These are phyloP conservation scores for Achlya flavicornis DNA, from an alignment of 2,888 invertebrate genomes.

Conservation along the genomic window DNA sequence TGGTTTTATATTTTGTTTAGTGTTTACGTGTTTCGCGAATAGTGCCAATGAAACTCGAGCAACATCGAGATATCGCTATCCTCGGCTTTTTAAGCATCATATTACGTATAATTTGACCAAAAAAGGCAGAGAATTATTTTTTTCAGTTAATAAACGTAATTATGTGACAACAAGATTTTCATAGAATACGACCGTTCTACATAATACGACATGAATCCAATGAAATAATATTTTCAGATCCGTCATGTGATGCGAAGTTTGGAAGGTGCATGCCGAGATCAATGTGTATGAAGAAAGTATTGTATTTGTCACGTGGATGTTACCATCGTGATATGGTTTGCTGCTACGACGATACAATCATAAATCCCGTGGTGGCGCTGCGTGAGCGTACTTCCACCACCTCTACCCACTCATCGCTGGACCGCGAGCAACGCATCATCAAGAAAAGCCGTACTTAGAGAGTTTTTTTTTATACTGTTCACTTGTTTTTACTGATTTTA, in stretches of 20 bases:
- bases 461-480: background rate
- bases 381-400: background rate
- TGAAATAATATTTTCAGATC: constrained; percentile 45
- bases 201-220: background rate
- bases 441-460: background rate
- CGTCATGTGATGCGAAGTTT: constrained; percentile 48
- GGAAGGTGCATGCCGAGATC: constrained; percentile 56
- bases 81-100: constrained; percentile 42
- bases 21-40: constrained; percentile 14
- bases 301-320: constrained; percentile 59
- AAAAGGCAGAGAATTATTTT: constrained; percentile 50
- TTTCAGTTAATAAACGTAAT: constrained; percentile 51
- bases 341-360: constrained; percentile 54
- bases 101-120: constrained; percentile 48
- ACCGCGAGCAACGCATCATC: background rate
- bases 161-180: background rate
- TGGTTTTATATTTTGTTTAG: constrained; percentile 14
- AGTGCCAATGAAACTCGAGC: background rate
- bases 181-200: too few relatives aligned
- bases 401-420: background rate
- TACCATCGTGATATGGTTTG: constrained; percentile 60
- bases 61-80: constrained; percentile 35
- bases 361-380: background rate
- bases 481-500: background rate
- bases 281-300: constrained; percentile 49